A percentile compares a stretch with the other conserved stretches of the same genome.
Evolutionary conservation across 23 tunicate genomes (phyloP).

Genomic region (Halocynthia roretzi): DNA sequence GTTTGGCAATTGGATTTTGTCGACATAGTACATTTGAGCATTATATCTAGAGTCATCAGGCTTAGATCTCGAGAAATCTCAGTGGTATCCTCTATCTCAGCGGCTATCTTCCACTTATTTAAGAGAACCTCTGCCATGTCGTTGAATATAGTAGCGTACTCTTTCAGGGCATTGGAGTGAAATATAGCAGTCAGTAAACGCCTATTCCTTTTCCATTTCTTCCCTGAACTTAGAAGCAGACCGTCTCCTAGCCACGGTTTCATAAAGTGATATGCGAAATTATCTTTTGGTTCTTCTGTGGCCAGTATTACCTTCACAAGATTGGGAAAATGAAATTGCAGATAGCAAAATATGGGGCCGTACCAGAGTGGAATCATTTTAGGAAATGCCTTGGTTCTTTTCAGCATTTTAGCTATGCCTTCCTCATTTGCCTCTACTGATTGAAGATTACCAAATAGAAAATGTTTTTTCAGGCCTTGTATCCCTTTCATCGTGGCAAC

Average conservation of each 20-base stretch:
- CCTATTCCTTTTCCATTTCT: constrained; percentile 66
- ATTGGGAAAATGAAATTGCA: constrained; percentile 21
- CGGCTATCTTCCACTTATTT: background rate
- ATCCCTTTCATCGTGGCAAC: background rate
- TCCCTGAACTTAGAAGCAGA: constrained; percentile 36
- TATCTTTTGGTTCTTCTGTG: constrained; percentile 41
- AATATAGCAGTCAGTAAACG: constrained; percentile 53
- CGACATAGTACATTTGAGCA: constrained; percentile 44
- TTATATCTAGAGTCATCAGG: constrained; percentile 50
- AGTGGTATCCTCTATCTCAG: background rate
- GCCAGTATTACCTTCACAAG: constrained; percentile 3
- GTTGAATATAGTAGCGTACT: background rate
- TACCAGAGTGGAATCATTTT: constrained; percentile 18
- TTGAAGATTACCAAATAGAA: constrained; percentile 39
- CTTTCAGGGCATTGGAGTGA: constrained; percentile 35
- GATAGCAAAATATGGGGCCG: constrained; percentile 18
- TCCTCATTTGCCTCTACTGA: constrained; percentile 11
- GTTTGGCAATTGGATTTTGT: constrained; percentile 50
- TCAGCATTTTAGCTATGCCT: background rate
- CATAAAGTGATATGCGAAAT: constrained; percentile 21
- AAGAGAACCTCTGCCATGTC: background rate
- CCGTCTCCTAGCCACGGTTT: constrained; percentile 73
- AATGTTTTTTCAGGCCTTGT: constrained; percentile 24
- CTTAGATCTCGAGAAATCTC: constrained; percentile 57
- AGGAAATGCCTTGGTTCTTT: constrained; percentile 10